Base-by-base conservation (phyloP, 1,140 invertebrate genomes). In the Saxidomus purpurata region DNA sequence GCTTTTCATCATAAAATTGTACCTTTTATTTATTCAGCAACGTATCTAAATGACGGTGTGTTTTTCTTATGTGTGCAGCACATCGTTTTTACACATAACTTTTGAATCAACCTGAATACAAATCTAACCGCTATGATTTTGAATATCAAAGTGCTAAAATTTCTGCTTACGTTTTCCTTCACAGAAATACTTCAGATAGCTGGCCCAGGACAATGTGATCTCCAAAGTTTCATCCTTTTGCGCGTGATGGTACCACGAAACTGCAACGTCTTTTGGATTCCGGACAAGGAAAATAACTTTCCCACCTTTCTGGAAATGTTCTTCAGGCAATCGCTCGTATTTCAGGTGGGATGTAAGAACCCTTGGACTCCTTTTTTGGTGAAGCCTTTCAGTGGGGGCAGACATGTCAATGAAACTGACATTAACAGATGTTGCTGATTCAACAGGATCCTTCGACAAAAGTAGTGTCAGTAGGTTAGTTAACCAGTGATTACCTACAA, bases 401-500 rank as follows among this genome's bases (percentile, higher is more conserved):
- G 71, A 1, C 8, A 63, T 8, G 8, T 76, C 71, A 9, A 76
- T 40, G 9, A 76, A n/a, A 9, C 11, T 28, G 11, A 49, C 40
- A 47, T 76, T 76, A 11, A 76, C 40, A 47, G 40, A 76, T 19
- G 38, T 49, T 40, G n/a, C 40, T 0, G 22, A n/a, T 25, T 49
- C 71, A 13, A 76, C 6, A 43, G 71, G 11, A 1, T 25, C 25
- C 1, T 22, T 43, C n/a, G 71, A 76, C 8, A 76, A 13, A 38
- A 76, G 25, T 2, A 43, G 34, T 4, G 38, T 76, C n/a, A 76
- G 13, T 13, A 76, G 17, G 25, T 76, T 76, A 13, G 40, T 28
- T 19, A 76, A 49, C 71, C 71, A 76, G 25, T 76, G 71, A 47
- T 76, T 76, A 6, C 71, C 71, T 76, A 19, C 6, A 76, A 49